These are phyloP conservation scores for Campaea margaritaria DNA, from an alignment of 2,888 invertebrate genomes.

Conservation along the genomic window DNA sequence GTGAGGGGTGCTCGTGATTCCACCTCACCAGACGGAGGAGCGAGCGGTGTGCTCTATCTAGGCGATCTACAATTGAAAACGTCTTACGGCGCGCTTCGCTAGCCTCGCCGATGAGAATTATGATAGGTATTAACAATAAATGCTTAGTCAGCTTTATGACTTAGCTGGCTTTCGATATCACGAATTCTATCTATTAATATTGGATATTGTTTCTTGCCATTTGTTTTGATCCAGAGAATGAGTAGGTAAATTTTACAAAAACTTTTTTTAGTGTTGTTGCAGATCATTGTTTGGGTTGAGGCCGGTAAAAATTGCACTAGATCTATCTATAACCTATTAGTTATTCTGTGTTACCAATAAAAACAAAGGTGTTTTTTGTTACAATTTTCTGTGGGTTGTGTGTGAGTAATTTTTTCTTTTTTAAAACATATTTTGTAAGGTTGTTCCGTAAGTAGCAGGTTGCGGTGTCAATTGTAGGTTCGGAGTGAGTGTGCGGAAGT, in stretches of 20 bases:
- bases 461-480: constrained; percentile 33
- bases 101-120: constrained; percentile 32
- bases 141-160: constrained; percentile 32
- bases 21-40: constrained; percentile 42
- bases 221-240: constrained; percentile 7
- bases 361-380: no score
- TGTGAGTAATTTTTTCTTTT: no score
- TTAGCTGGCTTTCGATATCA: constrained; percentile 14
- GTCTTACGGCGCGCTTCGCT: constrained; percentile 43
- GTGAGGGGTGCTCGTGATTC: constrained; percentile 44
- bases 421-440: not conserved
- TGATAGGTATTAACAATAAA: constrained; percentile 33
- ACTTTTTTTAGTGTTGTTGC: constrained; percentile 9
- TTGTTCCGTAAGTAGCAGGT: not conserved
- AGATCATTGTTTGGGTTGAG: constrained; percentile 3
- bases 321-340: no score
- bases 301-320: not conserved
- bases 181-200: constrained; percentile 11
- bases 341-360: no score
- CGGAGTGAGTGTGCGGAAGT: constrained; percentile 45
- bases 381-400: no score
- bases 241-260: constrained; percentile 8
- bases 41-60: constrained; percentile 59
- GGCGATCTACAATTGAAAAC: constrained; percentile 52
- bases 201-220: constrained; percentile 16